These are phyloP conservation scores for Malurus elegans DNA, from an alignment of 2,113 vertebrate genomes.

Conservation along the genomic window DNA sequence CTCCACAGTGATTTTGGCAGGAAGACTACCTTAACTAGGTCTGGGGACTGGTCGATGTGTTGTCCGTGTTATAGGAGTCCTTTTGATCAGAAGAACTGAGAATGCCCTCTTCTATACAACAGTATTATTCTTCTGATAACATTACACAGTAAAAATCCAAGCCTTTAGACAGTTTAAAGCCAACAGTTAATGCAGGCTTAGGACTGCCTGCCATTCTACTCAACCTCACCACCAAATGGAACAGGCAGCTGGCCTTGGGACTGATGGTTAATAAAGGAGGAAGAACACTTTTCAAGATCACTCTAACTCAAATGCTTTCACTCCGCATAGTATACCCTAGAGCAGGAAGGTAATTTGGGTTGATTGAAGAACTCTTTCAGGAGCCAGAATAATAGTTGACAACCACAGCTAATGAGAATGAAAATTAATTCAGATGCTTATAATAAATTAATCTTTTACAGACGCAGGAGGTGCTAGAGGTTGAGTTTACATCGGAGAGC, in stretches of 20 bases:
- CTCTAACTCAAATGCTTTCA: background rate
- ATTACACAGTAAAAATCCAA: background rate
- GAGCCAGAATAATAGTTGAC: background rate
- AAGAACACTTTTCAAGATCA: background rate
- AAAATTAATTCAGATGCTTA: background rate
- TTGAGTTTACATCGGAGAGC: constrained; percentile 69
- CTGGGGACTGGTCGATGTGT: background rate
- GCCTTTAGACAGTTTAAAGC: background rate
- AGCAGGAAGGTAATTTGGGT: background rate
- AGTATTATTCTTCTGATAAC: background rate
- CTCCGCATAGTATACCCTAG: background rate
- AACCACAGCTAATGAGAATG: background rate
- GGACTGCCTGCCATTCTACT: background rate
- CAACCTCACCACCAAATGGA: background rate
- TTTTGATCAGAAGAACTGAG: background rate
- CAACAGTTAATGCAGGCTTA: background rate
- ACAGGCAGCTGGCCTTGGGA: background rate
- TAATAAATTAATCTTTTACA: constrained; percentile 32
- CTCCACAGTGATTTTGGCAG: accelerated
- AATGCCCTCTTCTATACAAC: background rate
- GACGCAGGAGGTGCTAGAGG: constrained; percentile 68
- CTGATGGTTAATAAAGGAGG: background rate
- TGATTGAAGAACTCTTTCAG: background rate
- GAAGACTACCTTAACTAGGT: background rate
- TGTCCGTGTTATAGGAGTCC: accelerated